Base-by-base conservation (phyloP, 2,113 vertebrate species). In the Arizona elegans region DNA sequence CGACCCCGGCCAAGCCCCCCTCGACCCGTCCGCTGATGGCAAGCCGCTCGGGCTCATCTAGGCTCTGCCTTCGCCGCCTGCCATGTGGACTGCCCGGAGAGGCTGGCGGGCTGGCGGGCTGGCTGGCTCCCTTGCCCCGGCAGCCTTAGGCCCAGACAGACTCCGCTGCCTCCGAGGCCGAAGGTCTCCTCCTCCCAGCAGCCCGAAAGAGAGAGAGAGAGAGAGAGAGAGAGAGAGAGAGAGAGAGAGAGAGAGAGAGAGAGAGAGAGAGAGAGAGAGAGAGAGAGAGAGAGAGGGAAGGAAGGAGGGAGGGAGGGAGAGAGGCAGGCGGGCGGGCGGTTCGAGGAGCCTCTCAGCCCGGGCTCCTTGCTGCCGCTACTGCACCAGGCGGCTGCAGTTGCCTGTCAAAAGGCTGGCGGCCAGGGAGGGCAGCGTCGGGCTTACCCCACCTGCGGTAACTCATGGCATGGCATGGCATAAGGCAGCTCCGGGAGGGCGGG, bases 381-480 rank as follows among this genome's bases (percentile, higher is more conserved):
- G 58, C 89, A 47, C 33, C 70, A 81, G 70, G 70, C 70, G 70
- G 70, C 70, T 81, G 70, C 33, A 21, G 33, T 21, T 81, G 70
- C 33, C 70, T 38, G 70, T 81, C 70, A 19, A 81, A 62, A 81
- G n/a, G 70, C 33, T 81, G 70, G 70, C n/a, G 54, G 26, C 55
- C 43, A 24, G 12, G 47, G 24, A 75, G 8, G 55, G 94, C 91
- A 23, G 86, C 13, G 62, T 53, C 54, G 33, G 17, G 54, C 62
- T 85, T 55, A 90, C 91, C 93, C 93, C 86, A 94, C 1, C 86
- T 29, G 91, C 93, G 12, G 86, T 62, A 56, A 90, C 95, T 94
- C 92, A 92, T 92, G 92, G 94, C 93, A 90, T 89, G 85, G 94
- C 94, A 91, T 70, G 92, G 93, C 93, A 92, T 91, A 54, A 47